Conservation (phyloP, 2,113 vertebrate genomes). For the Albula glossodonta region DNA sequence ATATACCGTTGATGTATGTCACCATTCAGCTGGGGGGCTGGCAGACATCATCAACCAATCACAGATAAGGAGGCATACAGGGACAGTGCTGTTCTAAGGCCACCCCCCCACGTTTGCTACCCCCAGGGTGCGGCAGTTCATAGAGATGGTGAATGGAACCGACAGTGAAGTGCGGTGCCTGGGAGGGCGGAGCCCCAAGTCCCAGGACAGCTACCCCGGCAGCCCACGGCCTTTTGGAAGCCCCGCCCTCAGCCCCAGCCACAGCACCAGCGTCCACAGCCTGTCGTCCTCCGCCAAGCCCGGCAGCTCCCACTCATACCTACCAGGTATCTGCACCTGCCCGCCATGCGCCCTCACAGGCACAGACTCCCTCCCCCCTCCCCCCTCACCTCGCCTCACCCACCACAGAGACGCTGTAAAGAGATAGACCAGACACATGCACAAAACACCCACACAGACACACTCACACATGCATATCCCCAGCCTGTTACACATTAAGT, state of each 20-base stretch:
- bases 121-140: constrained; percentile 93
- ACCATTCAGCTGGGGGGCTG: not conserved
- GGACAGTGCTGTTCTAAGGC: not conserved
- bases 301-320: constrained; percentile 78
- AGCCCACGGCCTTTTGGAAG: constrained; percentile 88
- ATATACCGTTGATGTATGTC: not conserved
- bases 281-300: constrained; percentile 66
- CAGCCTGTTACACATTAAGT: too few relatives aligned
- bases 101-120: not conserved
- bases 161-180: constrained; percentile 97
- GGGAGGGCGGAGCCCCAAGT: constrained; percentile 95
- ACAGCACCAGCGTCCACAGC: constrained; percentile 3
- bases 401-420: not conserved
- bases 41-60: not conserved
- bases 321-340: constrained; percentile 71
- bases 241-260: constrained; percentile 69
- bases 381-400: not conserved
- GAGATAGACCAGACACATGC: too few relatives aligned
- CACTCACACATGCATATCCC: too few relatives aligned
- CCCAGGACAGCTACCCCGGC: constrained; percentile 94
- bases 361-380: not conserved
- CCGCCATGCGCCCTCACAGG: not conserved
- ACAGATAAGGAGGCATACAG: not conserved
- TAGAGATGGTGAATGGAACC: constrained; percentile 99
- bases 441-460: not conserved